Evolutionary conservation across 2,113 vertebrate species (phyloP).

Genomic region (Elephantulus edwardii): DNA sequence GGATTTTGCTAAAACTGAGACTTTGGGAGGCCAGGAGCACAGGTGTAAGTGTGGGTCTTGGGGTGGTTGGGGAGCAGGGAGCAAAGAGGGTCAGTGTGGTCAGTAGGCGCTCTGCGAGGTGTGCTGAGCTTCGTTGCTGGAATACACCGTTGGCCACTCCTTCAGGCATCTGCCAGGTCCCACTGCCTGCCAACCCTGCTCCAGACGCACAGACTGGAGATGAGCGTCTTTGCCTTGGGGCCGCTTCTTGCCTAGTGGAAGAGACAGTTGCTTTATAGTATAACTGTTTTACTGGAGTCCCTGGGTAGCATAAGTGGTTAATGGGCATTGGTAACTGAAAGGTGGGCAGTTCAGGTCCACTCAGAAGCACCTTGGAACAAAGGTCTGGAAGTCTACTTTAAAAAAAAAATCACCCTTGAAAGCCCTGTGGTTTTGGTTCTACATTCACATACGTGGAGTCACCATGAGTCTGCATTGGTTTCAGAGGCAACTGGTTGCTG

Average conservation of each 20-base stretch:
- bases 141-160: neutral
- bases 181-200: neutral
- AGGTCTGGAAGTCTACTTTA: too few species aligned
- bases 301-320: too few species aligned
- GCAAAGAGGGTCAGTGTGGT: neutral
- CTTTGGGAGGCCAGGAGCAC: neutral
- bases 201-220: neutral
- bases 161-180: neutral
- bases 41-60: neutral
- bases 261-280: rapidly evolving
- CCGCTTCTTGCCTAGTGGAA: neutral
- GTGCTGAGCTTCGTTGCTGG: neutral
- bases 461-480: neutral
- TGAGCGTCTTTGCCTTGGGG: neutral
- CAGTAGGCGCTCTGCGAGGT: too few species aligned
- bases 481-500: neutral
- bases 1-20: neutral
- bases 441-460: neutral
- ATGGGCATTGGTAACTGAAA: too few species aligned
- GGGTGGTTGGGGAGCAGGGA: neutral
- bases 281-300: neutral
- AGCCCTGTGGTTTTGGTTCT: too few species aligned
- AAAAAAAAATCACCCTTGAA: too few species aligned
- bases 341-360: too few species aligned
- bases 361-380: too few species aligned